A percentile compares a stretch with the other conserved stretches of the same genome.
phyloP scores from a whole-genome alignment of 1,140 invertebrate genomes.

The Lucilia sericata region DNA sequence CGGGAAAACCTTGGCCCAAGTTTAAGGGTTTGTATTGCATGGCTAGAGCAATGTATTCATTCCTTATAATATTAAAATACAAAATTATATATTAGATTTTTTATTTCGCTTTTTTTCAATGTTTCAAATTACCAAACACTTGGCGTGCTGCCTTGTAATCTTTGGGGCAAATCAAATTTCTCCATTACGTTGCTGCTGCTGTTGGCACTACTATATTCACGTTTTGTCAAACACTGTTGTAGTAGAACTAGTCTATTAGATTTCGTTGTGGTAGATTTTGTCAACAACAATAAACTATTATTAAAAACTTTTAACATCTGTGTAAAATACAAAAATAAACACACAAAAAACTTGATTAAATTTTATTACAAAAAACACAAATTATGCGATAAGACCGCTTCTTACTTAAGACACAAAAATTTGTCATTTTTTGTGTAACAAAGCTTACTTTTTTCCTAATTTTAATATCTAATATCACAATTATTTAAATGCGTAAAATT shows the following conservation, averaged over 20 bases:
- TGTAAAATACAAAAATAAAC: neutral
- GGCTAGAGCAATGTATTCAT: slow-evolving; percentile 93
- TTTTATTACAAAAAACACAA: neutral
- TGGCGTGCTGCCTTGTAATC: slow-evolving; percentile 73
- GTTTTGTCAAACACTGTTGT: slow-evolving; percentile 42
- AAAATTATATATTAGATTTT: slow-evolving; percentile 18
- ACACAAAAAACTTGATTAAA: neutral
- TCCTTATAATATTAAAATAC: slow-evolving; percentile 71
- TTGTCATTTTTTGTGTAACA: neutral
- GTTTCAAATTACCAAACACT: slow-evolving; percentile 70
- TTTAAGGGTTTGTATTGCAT: slow-evolving; percentile 91
- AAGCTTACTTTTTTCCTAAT: neutral
- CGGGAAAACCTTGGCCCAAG: slow-evolving; percentile 97
- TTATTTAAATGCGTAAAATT: neutral
- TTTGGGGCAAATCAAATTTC: slow-evolving; percentile 74
- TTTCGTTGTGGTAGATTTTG: neutral
- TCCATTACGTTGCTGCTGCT: slow-evolving; percentile 52
- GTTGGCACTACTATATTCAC: neutral
- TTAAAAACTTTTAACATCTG: slow-evolving; percentile 34
- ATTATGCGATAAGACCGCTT: neutral
- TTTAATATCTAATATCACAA: slow-evolving; percentile 38
- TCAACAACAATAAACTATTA: slow-evolving; percentile 28
- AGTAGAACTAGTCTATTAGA: slow-evolving; percentile 15
- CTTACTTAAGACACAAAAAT: neutral
- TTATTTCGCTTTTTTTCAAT: neutral